Evolutionary conservation across 1,140 invertebrate species (phyloP).

Genomic region (Gryllus bimaculatus): DNA sequence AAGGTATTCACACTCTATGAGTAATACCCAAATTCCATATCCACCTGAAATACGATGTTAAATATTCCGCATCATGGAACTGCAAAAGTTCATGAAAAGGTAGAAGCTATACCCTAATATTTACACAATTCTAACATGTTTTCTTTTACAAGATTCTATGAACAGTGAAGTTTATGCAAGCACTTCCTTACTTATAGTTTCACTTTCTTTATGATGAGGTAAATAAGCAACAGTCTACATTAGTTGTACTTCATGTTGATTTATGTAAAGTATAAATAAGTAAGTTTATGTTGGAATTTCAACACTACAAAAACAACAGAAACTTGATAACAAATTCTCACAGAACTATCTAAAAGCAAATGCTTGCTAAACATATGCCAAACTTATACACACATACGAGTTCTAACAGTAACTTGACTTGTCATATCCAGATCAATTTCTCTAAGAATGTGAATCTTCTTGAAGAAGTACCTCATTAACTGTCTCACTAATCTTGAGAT

Average conservation of each 20-base stretch:
- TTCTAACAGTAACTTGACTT: not conserved
- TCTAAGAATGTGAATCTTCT: not conserved
- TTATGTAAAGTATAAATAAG: not conserved
- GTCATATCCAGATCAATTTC: not conserved
- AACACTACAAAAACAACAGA: not conserved
- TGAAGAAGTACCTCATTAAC: no score
- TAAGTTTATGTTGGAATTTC: not conserved
- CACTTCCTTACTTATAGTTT: not conserved
- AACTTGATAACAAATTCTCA: not conserved
- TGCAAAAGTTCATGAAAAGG: no score
- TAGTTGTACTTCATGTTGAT: conserved; percentile 1
- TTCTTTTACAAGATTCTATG: not conserved
- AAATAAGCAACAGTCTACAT: not conserved
- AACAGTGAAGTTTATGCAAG: not conserved
- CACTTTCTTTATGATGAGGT: not conserved
- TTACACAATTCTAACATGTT: not conserved
- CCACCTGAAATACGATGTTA: no score
- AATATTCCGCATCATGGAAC: no score
- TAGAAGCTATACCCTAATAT: not conserved
- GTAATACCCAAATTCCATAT: no score
- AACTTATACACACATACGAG: not conserved
- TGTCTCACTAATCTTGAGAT: not conserved
- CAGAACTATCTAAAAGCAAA: not conserved
- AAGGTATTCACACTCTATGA: no score
- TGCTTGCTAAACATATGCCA: not conserved